Evolutionary conservation across 2,888 invertebrate species (phyloP).

Genomic region (Allolobophora icterica): DNA sequence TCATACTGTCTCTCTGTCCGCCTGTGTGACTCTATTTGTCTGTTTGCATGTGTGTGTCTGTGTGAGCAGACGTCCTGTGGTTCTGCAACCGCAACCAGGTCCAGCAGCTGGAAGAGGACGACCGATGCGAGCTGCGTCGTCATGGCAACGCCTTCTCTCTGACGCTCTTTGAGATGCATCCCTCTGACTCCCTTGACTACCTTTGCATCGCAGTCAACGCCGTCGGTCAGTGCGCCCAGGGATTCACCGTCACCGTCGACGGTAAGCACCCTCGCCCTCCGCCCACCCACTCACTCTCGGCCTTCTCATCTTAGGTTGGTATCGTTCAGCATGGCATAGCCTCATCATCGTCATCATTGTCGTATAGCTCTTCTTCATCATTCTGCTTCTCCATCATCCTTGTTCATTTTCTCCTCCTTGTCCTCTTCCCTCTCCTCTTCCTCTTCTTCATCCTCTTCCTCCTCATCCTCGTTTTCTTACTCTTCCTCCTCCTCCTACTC

Average conservation of each 20-base stretch:
- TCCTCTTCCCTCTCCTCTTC: not conserved
- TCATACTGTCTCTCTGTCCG: not conserved
- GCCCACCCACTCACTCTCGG: too few relatives aligned
- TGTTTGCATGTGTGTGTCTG: not conserved
- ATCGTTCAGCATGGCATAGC: too few relatives aligned
- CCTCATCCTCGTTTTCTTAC: not conserved
- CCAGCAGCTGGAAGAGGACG: slow-evolving; percentile 13
- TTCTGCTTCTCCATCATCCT: not conserved
- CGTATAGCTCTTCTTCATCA: not conserved
- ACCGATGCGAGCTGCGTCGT: slow-evolving; percentile 12
- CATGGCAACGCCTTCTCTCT: slow-evolving; percentile 9
- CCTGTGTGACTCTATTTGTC: not conserved
- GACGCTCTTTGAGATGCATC: not conserved
- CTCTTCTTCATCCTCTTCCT: not conserved
- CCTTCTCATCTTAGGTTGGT: too few relatives aligned
- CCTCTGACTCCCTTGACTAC: not conserved
- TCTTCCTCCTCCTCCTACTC: not conserved
- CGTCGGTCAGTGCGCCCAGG: not conserved
- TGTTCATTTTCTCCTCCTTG: not conserved
- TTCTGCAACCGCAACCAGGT: slow-evolving; percentile 27
- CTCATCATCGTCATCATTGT: not conserved
- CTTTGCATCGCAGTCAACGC: slow-evolving; percentile 24
- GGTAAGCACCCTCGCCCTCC: not conserved
- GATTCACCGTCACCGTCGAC: not conserved
- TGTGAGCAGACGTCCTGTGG: not conserved